Evolutionary conservation across 2,888 invertebrate genomes (phyloP).

Genomic region (Drosophila peninsularis): DNA sequence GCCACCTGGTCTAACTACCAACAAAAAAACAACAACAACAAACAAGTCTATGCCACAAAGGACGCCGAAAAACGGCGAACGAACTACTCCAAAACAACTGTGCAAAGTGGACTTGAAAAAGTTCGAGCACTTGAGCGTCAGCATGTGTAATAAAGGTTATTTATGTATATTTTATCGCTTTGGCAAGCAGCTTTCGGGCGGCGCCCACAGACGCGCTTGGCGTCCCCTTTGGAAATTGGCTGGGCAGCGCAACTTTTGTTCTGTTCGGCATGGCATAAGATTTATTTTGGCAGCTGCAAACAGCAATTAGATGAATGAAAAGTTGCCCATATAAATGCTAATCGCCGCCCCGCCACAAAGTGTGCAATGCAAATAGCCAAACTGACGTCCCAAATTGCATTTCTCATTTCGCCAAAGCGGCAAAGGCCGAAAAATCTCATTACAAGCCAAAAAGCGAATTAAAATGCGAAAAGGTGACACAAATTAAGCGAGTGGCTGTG

Average conservation of each 20-base stretch:
- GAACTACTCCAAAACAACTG: conserved; percentile 74
- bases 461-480: conserved; percentile 72
- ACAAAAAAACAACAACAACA: not conserved
- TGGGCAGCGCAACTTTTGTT: conserved; percentile 49
- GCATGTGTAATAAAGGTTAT: conserved; percentile 80
- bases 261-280: conserved; percentile 49
- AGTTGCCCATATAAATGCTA: conserved; percentile 74
- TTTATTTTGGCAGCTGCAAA: conserved; percentile 69
- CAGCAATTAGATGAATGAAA: conserved; percentile 72
- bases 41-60: conserved; percentile 28
- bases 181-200: conserved; percentile 29
- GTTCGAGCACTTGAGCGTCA: conserved; percentile 74
- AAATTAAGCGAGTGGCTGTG: conserved; percentile 57
- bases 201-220: conserved; percentile 1
- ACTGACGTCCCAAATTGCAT: conserved; percentile 49
- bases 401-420: conserved; percentile 39
- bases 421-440: conserved; percentile 52
- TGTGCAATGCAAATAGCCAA: conserved; percentile 38
- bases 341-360: conserved; percentile 42
- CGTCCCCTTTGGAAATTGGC: conserved; percentile 42
- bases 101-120: conserved; percentile 78
- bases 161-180: conserved; percentile 75
- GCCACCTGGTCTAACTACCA: conserved; percentile 29
- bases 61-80: conserved; percentile 50
- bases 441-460: conserved; percentile 53